These are phyloP conservation scores for Caenorhabditis zanzibari DNA, from an alignment of 2,888 invertebrate genomes.

Conservation along the genomic window DNA sequence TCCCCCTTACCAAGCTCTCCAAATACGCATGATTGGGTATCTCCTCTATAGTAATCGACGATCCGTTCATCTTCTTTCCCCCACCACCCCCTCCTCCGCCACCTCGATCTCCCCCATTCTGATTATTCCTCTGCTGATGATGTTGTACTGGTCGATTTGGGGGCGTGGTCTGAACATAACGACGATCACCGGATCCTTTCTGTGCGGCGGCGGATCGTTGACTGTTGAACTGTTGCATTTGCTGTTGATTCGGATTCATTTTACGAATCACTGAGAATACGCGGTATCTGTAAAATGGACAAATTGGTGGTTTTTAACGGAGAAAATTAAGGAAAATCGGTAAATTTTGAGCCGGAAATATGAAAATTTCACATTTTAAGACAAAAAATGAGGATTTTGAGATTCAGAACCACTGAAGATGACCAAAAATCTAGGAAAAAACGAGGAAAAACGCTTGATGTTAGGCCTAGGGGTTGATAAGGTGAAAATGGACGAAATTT, in stretches of 20 bases:
- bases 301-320: neutral
- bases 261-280: slow-evolving; percentile 49
- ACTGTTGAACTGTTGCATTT: slow-evolving; percentile 20
- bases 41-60: slow-evolving; percentile 53
- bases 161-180: slow-evolving; percentile 36
- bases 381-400: too few species aligned
- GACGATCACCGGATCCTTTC: slow-evolving; percentile 40
- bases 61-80: neutral
- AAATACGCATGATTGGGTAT: slow-evolving; percentile 44
- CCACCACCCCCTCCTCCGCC: slow-evolving; percentile 3
- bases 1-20: slow-evolving; percentile 33
- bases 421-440: too few species aligned
- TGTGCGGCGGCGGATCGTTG: neutral
- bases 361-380: too few species aligned
- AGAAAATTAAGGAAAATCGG: neutral
- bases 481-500: too few species aligned
- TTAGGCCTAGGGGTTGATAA: too few species aligned
- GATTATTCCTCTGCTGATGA: neutral
- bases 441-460: too few species aligned
- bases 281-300: slow-evolving; percentile 47
- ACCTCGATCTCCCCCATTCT: slow-evolving; percentile 3
- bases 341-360: too few species aligned
- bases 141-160: slow-evolving; percentile 6
- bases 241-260: slow-evolving; percentile 43
- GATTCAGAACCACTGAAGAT: too few species aligned